A percentile compares a stretch with the other conserved stretches of the same genome.
These are phyloP conservation scores for Tetraneura akinire DNA, from an alignment of 1,140 invertebrate genomes.

Conservation along the genomic window DNA sequence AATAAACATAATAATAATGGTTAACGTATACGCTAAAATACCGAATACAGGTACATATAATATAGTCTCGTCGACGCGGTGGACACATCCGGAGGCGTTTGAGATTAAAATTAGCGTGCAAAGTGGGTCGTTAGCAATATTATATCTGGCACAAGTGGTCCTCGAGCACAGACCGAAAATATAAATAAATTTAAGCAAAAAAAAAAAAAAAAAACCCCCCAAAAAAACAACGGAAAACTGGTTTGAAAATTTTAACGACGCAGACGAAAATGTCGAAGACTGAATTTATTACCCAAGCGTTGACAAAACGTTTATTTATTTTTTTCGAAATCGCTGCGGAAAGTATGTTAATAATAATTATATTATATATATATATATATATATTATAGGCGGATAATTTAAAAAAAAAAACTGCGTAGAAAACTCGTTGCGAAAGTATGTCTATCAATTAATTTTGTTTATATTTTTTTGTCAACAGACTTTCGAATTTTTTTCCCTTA, in stretches of 20 bases:
- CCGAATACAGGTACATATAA: too few relatives aligned
- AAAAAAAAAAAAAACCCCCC: conserved; percentile 17
- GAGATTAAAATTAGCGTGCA: conserved; percentile 49
- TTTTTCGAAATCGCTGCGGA: not conserved
- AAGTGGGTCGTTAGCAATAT: conserved; percentile 48
- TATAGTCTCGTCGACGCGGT: not conserved
- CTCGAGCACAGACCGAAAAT: not conserved
- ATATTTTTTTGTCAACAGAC: not conserved
- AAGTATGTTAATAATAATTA: conserved; percentile 33
- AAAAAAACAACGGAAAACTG: conserved; percentile 27
- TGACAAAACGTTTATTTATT: conserved; percentile 25
- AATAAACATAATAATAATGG: conserved; percentile 21
- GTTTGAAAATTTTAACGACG: conserved; percentile 48
- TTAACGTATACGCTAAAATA: too few relatives aligned
- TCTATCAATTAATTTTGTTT: not conserved
- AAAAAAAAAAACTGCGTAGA: not conserved
- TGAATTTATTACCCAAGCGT: conserved; percentile 27
- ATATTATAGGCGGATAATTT: not conserved
- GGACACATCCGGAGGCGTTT: conserved; percentile 44
- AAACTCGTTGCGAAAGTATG: conserved; percentile 36
- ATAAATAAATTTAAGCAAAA: conserved; percentile 31
- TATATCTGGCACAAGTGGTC: conserved; percentile 16
- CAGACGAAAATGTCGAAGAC: conserved; percentile 47
- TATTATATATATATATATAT: too few relatives aligned
- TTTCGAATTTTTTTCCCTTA: conserved; percentile 19